A percentile compares a stretch with the other conserved stretches of the same genome.
phyloP scores from a whole-genome alignment of 2,888 invertebrate genomes.

The Chrysodeixis includens region DNA sequence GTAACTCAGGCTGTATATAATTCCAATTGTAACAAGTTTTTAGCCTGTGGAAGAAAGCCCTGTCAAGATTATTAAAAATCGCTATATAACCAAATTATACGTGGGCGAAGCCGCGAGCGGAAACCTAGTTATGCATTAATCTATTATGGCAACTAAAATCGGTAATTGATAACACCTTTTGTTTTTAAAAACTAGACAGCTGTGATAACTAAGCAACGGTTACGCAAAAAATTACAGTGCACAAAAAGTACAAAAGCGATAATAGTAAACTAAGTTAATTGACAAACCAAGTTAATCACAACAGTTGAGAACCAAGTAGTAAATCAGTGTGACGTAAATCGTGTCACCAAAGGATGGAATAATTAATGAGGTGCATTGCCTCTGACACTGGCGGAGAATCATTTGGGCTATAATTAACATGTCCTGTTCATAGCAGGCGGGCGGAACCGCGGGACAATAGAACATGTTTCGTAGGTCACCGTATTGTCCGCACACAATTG shows the following conservation, averaged over 20 bases:
- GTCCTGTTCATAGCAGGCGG: constrained; percentile 62
- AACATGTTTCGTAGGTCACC: constrained; percentile 64
- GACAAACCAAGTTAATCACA: neutral
- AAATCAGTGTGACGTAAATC: constrained; percentile 63
- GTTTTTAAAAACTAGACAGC: no score
- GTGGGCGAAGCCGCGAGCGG: no score
- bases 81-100: no score
- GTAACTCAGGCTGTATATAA: no score
- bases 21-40: no score
- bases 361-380: constrained; percentile 73
- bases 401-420: constrained; percentile 77
- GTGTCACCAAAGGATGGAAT: constrained; percentile 64
- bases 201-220: no score
- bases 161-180: no score
- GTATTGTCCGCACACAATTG: constrained; percentile 66
- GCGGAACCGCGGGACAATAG: constrained; percentile 62
- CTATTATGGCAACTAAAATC: no score
- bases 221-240: no score
- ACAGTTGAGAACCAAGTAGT: constrained; percentile 32
- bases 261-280: neutral
- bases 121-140: no score
- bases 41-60: no score
- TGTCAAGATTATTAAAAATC: no score
- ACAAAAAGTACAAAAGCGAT: neutral
- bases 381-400: constrained; percentile 73